Conservation (phyloP, 2,797 vertebrate genomes). For the Protosalanx chinensis region DNA sequence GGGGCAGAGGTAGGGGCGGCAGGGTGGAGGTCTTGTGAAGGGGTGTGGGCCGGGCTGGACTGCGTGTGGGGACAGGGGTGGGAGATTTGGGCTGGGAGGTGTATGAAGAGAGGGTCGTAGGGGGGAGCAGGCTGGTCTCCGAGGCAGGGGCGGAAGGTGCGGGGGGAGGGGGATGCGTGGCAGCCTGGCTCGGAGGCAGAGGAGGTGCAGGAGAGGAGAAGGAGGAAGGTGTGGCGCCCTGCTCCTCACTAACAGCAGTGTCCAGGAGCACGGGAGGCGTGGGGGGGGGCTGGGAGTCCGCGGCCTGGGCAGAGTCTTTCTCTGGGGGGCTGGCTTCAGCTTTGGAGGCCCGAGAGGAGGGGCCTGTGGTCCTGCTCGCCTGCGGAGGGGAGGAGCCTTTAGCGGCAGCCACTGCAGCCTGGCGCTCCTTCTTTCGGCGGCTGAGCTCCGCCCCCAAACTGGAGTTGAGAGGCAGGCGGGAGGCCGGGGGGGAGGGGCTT, state of each 20-base stretch:
- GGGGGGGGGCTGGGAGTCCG: constrained; percentile 66
- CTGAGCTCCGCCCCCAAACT: constrained; percentile 94
- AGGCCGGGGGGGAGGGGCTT: constrained; percentile 87
- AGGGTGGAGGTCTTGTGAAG: constrained; percentile 93
- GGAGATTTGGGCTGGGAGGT: constrained; percentile 69
- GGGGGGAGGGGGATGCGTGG: constrained; percentile 56
- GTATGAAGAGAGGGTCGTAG: constrained; percentile 46
- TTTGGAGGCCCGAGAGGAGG: constrained; percentile 52
- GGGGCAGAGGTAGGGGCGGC: constrained; percentile 91
- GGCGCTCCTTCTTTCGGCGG: constrained; percentile 91
- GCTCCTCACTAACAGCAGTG: constrained; percentile 50
- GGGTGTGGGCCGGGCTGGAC: constrained; percentile 61
- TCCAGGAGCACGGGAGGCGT: constrained; percentile 63
- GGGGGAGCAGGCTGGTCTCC: constrained; percentile 40
- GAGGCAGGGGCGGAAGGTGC: constrained; percentile 46
- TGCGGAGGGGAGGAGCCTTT: constrained; percentile 63
- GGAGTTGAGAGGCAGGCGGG: constrained; percentile 87
- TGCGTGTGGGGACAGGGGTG: constrained; percentile 63
- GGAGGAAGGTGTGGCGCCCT: constrained; percentile 53
- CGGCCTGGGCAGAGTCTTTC: constrained; percentile 44
- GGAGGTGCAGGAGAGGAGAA: constrained; percentile 71
- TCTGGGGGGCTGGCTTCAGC: constrained; percentile 53
- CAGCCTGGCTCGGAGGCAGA: constrained; percentile 57
- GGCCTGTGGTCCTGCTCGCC: constrained; percentile 42
- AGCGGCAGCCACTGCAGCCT: constrained; percentile 83